Base-by-base conservation (phyloP, 2,797 vertebrate species). In the Enteromius mattozi region DNA sequence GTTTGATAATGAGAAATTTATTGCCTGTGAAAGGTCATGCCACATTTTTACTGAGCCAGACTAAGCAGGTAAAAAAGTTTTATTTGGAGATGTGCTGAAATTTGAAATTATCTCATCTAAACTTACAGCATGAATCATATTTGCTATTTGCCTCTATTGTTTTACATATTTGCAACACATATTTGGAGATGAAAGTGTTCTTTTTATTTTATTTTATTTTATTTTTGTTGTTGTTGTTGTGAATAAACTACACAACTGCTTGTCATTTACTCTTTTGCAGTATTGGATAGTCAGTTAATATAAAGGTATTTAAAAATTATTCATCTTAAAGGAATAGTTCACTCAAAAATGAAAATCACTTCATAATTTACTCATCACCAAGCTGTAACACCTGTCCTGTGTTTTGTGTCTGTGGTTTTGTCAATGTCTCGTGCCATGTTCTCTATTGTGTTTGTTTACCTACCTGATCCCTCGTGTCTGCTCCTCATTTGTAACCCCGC, bases 131-230 rank as follows among this genome's bases (percentile, higher is more conserved):
- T 76, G n/a, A 35, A 68, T 42, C 12, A 56, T 71, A 66, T 59
- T 56, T 83, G 61, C 90, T 91, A 86, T 92, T 92, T 90, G 30
- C 14, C 40, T 17, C 17, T 33, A 8, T 2, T 8, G 24, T 13
- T 45, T 61, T 45, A 61, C 2, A 40, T 7, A 45, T 56, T 59
- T 82, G 24, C 16, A 49, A 12, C 4, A 49, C 24, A 68, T 37
- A 68, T 68, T 12, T 68, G 17, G 3, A 30, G 45, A 12, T 19
- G 4, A 19, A 49, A 16, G 24, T 24, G 14, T 70, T 70, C 3
- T 35, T 2, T 35, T 37, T 37, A 37, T 37, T 37, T 37, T 37
- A 6, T 37, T 37, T 37, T 1, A 6, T 37, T 37, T 37, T 37
- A 8, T 24, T 13, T 45, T 24, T 45, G 14, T 13, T 27, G 24